A percentile compares a stretch with the other conserved stretches of the same genome.
Evolutionary conservation across 2,113 vertebrate species (phyloP).

Genomic region (Hymenochirus boettgeri): DNA sequence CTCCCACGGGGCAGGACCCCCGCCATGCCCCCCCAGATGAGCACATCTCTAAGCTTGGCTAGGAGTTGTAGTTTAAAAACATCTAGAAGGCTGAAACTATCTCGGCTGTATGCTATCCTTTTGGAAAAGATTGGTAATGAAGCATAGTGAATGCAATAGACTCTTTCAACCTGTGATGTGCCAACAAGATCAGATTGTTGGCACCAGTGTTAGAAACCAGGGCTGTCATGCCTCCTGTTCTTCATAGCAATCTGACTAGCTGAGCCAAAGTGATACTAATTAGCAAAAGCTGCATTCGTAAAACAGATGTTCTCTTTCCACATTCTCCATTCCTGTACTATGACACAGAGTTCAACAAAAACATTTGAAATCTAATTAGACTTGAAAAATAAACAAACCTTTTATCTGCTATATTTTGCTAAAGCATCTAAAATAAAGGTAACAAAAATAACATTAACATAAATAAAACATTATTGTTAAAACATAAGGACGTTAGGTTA

Average conservation of each 20-base stretch:
- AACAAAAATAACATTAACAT: no score
- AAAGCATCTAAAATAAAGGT: no score
- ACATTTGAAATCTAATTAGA: conserved; percentile 1
- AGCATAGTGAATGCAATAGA: background rate
- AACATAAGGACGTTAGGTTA: no score
- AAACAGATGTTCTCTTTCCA: background rate
- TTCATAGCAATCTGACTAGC: background rate
- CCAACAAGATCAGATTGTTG: background rate
- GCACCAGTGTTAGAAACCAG: background rate
- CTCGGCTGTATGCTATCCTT: no score
- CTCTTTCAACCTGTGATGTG: background rate
- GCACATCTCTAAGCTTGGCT: no score
- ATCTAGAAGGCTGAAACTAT: no score
- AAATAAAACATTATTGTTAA: no score
- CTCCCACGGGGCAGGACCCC: no score
- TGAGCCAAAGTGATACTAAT: conserved; percentile 1
- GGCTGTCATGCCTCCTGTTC: background rate
- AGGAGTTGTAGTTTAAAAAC: no score
- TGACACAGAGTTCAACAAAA: background rate
- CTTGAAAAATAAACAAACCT: background rate
- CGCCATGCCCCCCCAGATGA: no score
- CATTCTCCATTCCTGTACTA: background rate
- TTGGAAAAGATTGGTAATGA: no score
- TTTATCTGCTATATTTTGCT: no score
- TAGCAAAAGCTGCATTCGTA: conserved; percentile 3